phyloP scores from a whole-genome alignment of 2,888 invertebrate genomes.

The Pemphredon lugubris region DNA sequence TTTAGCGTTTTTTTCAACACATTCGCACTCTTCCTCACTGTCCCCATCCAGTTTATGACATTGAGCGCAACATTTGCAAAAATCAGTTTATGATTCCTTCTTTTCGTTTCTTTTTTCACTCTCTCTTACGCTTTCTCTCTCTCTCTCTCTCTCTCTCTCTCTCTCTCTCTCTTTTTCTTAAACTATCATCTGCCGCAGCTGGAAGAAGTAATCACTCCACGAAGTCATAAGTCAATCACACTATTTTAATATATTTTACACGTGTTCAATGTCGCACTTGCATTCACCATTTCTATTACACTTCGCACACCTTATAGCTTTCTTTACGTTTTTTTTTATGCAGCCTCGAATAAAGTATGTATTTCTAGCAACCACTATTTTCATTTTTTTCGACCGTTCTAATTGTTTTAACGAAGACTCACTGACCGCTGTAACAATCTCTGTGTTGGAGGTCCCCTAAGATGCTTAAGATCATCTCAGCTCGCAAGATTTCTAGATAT shows the following conservation, averaged over 20 bases:
- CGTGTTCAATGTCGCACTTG: conserved; percentile 57
- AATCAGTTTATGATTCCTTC: conserved; percentile 56
- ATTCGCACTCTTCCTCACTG: conserved; percentile 61
- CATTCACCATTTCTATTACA: conserved; percentile 55
- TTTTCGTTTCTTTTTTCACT: conserved; percentile 59
- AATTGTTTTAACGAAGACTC: conserved; percentile 43
- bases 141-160: too few species aligned
- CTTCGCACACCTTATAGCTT: conserved; percentile 48
- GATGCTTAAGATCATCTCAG: conserved; percentile 43
- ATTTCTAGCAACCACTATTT: conserved; percentile 46
- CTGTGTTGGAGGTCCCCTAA: conserved; percentile 25
- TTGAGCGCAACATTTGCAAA: conserved; percentile 61
- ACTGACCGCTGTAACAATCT: conserved; percentile 36
- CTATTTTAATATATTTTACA: conserved; percentile 63
- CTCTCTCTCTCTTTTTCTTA: conserved; percentile 58
- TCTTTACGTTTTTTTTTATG: conserved; percentile 40
- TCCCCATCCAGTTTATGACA: conserved; percentile 50
- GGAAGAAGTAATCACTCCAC: conserved; percentile 68
- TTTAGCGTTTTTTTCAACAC: conserved; percentile 64
- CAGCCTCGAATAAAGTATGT: conserved; percentile 57
- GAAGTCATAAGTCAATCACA: conserved; percentile 63
- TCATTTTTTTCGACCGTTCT: conserved; percentile 46
- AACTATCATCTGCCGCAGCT: conserved; percentile 60
- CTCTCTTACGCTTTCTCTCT: too few species aligned
- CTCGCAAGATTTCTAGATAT: conserved; percentile 34